Evolutionary conservation across 2,888 invertebrate species (phyloP).

Genomic region (Hyles lineata): DNA sequence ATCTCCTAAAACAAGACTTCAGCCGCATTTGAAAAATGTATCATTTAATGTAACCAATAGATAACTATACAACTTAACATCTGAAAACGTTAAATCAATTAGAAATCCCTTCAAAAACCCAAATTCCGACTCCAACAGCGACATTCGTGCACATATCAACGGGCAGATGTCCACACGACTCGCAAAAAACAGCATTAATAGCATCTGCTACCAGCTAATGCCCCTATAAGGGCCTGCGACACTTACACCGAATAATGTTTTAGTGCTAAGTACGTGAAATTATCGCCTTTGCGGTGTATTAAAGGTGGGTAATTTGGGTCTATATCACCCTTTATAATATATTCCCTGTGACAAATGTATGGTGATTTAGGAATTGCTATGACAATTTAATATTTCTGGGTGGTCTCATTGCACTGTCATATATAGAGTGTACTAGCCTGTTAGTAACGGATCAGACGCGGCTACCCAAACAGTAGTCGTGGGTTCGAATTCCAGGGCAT

Average conservation of each 20-base stretch:
- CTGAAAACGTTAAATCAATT: background rate
- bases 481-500: too few species aligned
- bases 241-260: background rate
- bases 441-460: too few species aligned
- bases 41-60: background rate
- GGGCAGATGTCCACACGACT: constrained; percentile 32
- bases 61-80: background rate
- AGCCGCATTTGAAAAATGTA: too few species aligned
- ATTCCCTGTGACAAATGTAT: too few species aligned
- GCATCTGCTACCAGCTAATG: constrained; percentile 40
- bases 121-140: background rate
- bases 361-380: too few species aligned
- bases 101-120: background rate
- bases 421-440: too few species aligned
- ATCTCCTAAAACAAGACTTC: too few species aligned
- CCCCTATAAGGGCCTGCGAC: constrained; percentile 19
- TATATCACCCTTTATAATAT: too few species aligned
- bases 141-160: background rate
- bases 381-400: too few species aligned
- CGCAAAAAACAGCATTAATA: constrained; percentile 38
- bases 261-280: background rate
- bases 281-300: background rate
- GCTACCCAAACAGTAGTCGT: too few species aligned
- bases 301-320: too few species aligned
- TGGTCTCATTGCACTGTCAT: too few species aligned